Percentiles rank a stretch among this genome's conserved stretches.
phyloP scores from a whole-genome alignment of 2,113 vertebrate genomes.

The Zosterops lateralis region DNA sequence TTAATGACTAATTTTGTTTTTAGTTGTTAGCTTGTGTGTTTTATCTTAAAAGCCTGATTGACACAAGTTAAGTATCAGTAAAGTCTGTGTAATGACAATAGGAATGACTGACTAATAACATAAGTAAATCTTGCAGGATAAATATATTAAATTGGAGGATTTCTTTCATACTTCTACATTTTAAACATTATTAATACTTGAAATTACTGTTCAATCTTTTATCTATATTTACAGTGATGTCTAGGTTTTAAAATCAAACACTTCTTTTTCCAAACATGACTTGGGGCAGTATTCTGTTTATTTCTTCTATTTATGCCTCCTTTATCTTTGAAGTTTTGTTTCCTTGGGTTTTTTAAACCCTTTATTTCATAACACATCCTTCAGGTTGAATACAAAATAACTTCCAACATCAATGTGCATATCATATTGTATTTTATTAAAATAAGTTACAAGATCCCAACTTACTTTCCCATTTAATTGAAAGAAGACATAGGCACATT shows the following conservation, averaged over 20 bases:
- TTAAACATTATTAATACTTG: not conserved
- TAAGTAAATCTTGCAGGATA: not conserved
- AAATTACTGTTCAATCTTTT: not conserved
- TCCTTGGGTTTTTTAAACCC: not conserved
- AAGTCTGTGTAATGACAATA: not conserved
- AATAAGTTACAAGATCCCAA: constrained; percentile 34
- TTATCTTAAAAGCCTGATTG: not conserved
- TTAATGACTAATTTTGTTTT: not conserved
- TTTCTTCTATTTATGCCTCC: not conserved
- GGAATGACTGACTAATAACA: not conserved
- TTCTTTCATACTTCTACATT: not conserved
- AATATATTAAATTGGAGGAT: not conserved
- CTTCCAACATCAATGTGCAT: not conserved
- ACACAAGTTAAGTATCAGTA: not conserved
- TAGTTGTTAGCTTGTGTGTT: not conserved
- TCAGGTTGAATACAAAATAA: not conserved
- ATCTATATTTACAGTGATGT: not conserved
- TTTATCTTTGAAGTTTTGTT: not conserved
- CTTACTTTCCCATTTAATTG: constrained; percentile 10
- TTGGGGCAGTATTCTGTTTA: not conserved
- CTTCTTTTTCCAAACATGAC: not conserved
- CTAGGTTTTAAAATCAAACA: not conserved
- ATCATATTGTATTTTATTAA: constrained; percentile 21
- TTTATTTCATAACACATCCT: not conserved
- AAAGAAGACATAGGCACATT: not conserved